Conservation (phyloP, 2,888 invertebrate genomes). For the Alloscopus bannaensis region DNA sequence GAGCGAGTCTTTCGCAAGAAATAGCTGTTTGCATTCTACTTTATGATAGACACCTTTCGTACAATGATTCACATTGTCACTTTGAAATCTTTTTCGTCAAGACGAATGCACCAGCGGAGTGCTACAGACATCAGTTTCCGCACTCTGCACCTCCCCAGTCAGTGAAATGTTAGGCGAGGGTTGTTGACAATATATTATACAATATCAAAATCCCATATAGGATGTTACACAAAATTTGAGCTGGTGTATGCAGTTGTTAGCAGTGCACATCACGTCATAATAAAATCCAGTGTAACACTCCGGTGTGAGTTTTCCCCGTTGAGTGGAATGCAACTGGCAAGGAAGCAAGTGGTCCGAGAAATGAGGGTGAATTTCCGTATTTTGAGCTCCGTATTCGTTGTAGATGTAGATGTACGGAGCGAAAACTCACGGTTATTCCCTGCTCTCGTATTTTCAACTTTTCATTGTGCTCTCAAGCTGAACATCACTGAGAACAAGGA, state of each 20-base stretch:
- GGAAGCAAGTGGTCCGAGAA: slow-evolving; percentile 14
- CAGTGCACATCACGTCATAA: slow-evolving; percentile 35
- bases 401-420: not conserved
- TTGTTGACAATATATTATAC: slow-evolving; percentile 37
- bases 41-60: no score
- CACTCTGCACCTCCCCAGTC: not conserved
- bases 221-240: no score
- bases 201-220: slow-evolving; percentile 40
- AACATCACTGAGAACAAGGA: not conserved
- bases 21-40: no score
- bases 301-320: slow-evolving; percentile 33
- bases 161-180: not conserved
- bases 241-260: slow-evolving; percentile 5
- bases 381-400: not conserved
- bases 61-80: no score
- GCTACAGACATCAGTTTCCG: not conserved
- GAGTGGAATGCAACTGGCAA: slow-evolving; percentile 5
- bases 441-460: not conserved
- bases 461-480: slow-evolving; percentile 4
- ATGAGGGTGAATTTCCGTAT: slow-evolving; percentile 3
- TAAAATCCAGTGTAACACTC: slow-evolving; percentile 33
- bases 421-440: no score
- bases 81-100: not conserved
- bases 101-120: no score
- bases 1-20: no score